Conservation (phyloP, 2,797 vertebrate genomes). For the Gadopsis marmoratus region DNA sequence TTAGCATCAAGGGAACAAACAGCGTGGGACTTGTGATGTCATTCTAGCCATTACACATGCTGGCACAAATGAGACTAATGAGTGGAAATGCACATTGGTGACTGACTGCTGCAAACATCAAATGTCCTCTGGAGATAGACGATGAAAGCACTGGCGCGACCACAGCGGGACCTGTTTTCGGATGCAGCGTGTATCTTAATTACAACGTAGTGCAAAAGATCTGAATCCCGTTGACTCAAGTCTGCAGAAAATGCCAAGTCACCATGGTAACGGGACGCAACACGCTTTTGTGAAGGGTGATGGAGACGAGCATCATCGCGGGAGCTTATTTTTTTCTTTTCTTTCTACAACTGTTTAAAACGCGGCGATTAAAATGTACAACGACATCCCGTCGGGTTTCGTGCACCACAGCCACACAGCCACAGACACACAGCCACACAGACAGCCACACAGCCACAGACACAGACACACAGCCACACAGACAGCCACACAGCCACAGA, state of each 20-base stretch:
- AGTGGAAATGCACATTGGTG: slow-evolving; percentile 7
- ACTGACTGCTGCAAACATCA: not conserved
- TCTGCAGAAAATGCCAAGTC: slow-evolving; percentile 82
- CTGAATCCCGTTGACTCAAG: slow-evolving; percentile 77
- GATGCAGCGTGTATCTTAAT: slow-evolving; percentile 35
- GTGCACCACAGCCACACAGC: slow-evolving; percentile 28
- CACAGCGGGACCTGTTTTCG: not conserved
- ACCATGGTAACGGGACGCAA: slow-evolving; percentile 88
- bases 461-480: no score
- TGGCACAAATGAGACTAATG: slow-evolving; percentile 10
- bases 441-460: no score
- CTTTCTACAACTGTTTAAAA: slow-evolving; percentile 30
- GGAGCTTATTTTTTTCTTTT: no score
- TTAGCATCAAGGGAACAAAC: slow-evolving; percentile 9
- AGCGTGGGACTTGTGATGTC: slow-evolving; percentile 27
- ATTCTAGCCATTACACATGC: slow-evolving; percentile 12
- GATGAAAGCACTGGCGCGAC: slow-evolving; percentile 1
- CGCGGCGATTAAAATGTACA: slow-evolving; percentile 35
- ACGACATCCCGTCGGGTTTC: slow-evolving; percentile 30
- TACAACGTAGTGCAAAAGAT: slow-evolving; percentile 47
- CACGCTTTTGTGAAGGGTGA: slow-evolving; percentile 59
- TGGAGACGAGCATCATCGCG: slow-evolving; percentile 41
- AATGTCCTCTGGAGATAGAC: not conserved
- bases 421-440: no score
- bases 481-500: no score